Percentiles rank a stretch among this genome's conserved stretches.
These are phyloP conservation scores for Lepilemur septentrionalis DNA, from an alignment of 2,797 vertebrate genomes.

Conservation along the genomic window DNA sequence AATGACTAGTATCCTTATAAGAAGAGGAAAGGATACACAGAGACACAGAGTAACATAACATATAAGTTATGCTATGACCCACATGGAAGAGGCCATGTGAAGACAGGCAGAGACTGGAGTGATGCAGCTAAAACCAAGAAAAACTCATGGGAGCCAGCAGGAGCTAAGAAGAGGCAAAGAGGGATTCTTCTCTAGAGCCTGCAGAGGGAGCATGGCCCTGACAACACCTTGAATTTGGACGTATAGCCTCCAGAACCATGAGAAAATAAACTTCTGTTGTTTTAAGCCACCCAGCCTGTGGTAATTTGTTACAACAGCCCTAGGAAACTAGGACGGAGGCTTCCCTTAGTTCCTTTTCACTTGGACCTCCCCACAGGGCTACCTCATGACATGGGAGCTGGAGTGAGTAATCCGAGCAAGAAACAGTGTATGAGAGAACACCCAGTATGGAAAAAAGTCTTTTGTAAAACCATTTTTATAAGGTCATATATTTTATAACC, in stretches of 20 bases:
- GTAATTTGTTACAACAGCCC: background rate
- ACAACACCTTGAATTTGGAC: constrained; percentile 13
- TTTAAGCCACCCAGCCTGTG: background rate
- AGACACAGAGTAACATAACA: background rate
- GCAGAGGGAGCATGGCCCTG: background rate
- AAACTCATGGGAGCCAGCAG: background rate
- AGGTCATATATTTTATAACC: background rate
- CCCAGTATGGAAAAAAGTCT: background rate
- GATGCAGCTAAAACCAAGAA: background rate
- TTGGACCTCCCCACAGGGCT: background rate
- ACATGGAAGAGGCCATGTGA: background rate
- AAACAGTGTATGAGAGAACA: background rate
- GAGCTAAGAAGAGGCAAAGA: background rate
- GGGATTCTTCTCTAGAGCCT: background rate
- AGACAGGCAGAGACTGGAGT: background rate
- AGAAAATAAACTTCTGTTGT: background rate
- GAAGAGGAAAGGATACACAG: background rate
- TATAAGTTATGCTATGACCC: too few species aligned
- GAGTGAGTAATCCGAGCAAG: background rate
- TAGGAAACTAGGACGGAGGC: background rate
- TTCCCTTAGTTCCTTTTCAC: background rate
- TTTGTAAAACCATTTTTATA: too few species aligned
- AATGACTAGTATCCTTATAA: background rate
- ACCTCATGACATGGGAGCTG: background rate
- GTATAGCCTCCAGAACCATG: background rate